phyloP scores from a whole-genome alignment of 2,888 invertebrate genomes.

The Zygogramma bicolorata region DNA sequence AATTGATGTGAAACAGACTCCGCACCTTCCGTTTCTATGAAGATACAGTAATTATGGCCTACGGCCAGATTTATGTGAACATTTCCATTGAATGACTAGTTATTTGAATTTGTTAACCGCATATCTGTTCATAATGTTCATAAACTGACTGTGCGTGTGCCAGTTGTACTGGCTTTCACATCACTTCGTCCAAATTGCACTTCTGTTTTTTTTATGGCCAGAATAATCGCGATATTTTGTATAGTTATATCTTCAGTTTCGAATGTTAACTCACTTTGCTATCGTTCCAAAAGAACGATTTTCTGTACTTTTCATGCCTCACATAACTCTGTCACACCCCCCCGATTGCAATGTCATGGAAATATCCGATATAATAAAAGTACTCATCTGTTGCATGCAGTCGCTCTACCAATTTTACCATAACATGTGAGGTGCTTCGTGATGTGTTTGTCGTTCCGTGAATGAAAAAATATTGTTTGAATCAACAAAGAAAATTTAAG shows the following conservation, averaged over 20 bases:
- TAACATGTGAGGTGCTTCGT: slow-evolving; percentile 22
- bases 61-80: no score
- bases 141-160: no score
- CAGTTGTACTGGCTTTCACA: no score
- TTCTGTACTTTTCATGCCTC: slow-evolving; percentile 53
- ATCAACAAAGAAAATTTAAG: background rate
- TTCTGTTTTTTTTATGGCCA: no score
- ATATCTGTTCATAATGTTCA: no score
- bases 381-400: slow-evolving; percentile 17
- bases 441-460: slow-evolving; percentile 17
- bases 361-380: slow-evolving; percentile 33
- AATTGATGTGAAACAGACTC: no score
- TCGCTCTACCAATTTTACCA: slow-evolving; percentile 12
- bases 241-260: background rate
- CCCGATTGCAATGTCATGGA: slow-evolving; percentile 20
- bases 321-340: slow-evolving; percentile 46
- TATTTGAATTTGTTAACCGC: no score
- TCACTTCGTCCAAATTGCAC: no score
- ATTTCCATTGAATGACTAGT: no score
- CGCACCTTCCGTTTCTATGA: no score
- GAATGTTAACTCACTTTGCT: background rate
- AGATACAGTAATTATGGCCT: no score
- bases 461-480: background rate
- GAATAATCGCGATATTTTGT: no score
- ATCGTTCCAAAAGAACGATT: slow-evolving; percentile 48